Evolutionary conservation across 2,113 vertebrate genomes (phyloP).

Genomic region (Saccopteryx bilineata): DNA sequence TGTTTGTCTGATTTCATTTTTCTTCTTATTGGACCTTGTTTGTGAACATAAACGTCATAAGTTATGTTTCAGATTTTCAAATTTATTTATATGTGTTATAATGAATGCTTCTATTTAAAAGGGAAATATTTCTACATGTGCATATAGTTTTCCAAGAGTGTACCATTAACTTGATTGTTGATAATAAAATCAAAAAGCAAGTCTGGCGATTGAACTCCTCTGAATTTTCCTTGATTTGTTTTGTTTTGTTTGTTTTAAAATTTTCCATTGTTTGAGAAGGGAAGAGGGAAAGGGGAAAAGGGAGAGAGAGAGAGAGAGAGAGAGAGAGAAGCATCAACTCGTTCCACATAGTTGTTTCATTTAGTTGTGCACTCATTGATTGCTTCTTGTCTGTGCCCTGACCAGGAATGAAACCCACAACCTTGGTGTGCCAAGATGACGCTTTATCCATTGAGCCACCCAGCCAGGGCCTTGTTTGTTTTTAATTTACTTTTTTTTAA

Average conservation of each 20-base stretch:
- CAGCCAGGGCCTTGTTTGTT: too few relatives aligned
- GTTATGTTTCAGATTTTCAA: conserved; percentile 96
- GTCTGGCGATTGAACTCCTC: conserved; percentile 75
- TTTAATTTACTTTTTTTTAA: not conserved
- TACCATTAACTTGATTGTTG: conserved; percentile 99
- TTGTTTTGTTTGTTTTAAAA: not conserved
- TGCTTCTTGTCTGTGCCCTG: too few relatives aligned
- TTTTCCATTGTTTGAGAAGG: too few relatives aligned
- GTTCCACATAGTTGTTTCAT: too few relatives aligned
- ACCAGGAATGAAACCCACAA: too few relatives aligned
- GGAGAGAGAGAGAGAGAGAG: too few relatives aligned
- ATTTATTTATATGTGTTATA: conserved; percentile 99
- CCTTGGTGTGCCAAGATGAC: too few relatives aligned
- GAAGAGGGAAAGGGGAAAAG: too few relatives aligned
- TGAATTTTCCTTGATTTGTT: conserved; percentile 62
- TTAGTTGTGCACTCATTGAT: too few relatives aligned
- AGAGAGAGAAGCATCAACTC: too few relatives aligned
- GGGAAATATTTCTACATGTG: conserved; percentile 99
- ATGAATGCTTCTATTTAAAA: conserved; percentile 99
- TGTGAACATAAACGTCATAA: conserved; percentile 95
- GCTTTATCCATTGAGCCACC: too few relatives aligned
- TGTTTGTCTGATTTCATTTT: conserved; percentile 90
- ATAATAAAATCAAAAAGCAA: conserved; percentile 97
- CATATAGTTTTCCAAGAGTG: conserved; percentile 99
- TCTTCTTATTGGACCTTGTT: conserved; percentile 90